These are phyloP conservation scores for Dendrolimus kikuchii DNA, from an alignment of 1,140 invertebrate species.

Conservation along the genomic window DNA sequence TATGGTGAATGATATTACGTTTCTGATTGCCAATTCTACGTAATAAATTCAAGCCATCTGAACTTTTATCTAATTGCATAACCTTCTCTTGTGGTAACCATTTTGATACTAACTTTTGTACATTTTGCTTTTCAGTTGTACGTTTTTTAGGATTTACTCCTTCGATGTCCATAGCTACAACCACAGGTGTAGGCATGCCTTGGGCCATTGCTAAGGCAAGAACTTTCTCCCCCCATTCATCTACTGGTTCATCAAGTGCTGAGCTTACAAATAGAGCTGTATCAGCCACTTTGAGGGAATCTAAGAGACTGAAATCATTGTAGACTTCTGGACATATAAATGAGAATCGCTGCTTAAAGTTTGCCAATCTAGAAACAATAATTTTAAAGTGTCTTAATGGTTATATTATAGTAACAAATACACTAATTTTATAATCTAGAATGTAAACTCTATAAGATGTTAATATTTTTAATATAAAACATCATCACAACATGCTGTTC, in stretches of 20 bases:
- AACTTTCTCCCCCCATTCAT: conserved; percentile 84
- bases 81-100: conserved; percentile 90
- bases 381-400: background rate
- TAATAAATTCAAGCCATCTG: conserved; percentile 86
- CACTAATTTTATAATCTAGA: conserved; percentile 6
- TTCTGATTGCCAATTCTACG: conserved; percentile 88
- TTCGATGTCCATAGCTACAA: conserved; percentile 85
- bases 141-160: conserved; percentile 82
- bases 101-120: conserved; percentile 83
- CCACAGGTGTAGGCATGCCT: conserved; percentile 85
- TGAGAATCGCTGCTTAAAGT: conserved; percentile 89
- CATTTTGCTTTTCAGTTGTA: conserved; percentile 80
- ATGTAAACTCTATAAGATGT: no score
- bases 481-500: no score
- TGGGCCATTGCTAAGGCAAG: conserved; percentile 84
- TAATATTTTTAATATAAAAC: no score
- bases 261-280: conserved; percentile 84
- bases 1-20: conserved; percentile 79
- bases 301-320: conserved; percentile 84
- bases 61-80: conserved; percentile 80
- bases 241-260: conserved; percentile 76
- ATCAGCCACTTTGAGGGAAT: conserved; percentile 89
- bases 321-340: conserved; percentile 80
- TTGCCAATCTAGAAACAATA: conserved; percentile 76
- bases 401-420: background rate